These are phyloP conservation scores for Crotalus viridis DNA, from an alignment of 2,113 vertebrate genomes.

Conservation along the genomic window DNA sequence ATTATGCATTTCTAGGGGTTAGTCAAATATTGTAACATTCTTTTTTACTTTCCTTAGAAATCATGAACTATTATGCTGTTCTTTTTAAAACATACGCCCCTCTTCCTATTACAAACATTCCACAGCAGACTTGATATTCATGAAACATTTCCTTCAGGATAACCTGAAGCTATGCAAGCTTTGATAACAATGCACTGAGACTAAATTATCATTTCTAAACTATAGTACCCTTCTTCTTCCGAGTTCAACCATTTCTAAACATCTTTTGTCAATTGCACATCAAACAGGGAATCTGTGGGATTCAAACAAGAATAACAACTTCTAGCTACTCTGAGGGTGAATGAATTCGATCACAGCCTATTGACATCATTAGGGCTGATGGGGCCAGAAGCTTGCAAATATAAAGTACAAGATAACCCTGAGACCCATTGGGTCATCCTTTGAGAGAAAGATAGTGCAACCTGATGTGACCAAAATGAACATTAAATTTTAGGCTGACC, in stretches of 20 bases:
- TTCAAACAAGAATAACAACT: not conserved
- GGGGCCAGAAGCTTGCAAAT: not conserved
- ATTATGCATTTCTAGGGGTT: not conserved
- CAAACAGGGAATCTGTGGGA: not conserved
- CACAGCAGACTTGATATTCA: constrained; percentile 18
- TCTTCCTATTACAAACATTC: not conserved
- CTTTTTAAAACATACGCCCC: not conserved
- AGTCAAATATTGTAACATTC: not conserved
- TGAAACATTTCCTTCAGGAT: constrained; percentile 25
- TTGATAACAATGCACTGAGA: constrained; percentile 10
- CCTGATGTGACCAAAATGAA: not conserved
- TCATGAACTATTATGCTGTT: not conserved
- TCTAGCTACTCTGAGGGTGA: not conserved
- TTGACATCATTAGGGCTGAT: not conserved
- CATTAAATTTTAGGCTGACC: not conserved
- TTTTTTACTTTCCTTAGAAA: not conserved
- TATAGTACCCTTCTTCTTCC: not conserved
- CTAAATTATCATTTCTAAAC: constrained; percentile 20
- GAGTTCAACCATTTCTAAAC: not conserved
- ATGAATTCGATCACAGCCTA: not conserved
- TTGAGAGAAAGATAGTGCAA: not conserved
- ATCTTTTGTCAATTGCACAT: constrained; percentile 10
- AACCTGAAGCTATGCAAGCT: constrained; percentile 16
- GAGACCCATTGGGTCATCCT: not conserved
- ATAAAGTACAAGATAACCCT: not conserved